A percentile compares a stretch with the other conserved stretches of the same genome.
phyloP scores from a whole-genome alignment of 2,797 vertebrate genomes.

The Anisognathus igniventris region DNA sequence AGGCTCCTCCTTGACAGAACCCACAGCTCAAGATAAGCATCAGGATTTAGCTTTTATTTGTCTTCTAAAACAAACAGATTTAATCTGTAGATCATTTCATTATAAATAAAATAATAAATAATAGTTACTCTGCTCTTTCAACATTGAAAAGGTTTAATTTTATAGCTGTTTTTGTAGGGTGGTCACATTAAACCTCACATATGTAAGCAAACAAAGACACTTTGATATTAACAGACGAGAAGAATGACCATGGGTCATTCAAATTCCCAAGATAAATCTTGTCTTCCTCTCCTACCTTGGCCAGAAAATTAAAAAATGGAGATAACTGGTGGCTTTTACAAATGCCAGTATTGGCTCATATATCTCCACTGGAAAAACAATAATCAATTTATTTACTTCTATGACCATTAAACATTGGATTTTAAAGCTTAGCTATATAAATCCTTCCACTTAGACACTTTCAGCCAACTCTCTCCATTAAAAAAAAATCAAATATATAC shows the following conservation, averaged over 20 bases:
- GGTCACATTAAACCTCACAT: neutral
- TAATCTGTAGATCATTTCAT: neutral
- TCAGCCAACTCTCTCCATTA: neutral
- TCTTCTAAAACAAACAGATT: neutral
- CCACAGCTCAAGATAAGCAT: neutral
- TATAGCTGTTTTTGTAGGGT: neutral
- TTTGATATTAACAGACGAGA: neutral
- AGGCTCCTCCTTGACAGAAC: neutral
- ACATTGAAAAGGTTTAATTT: neutral
- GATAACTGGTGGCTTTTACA: neutral
- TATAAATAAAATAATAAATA: neutral
- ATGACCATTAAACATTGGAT: neutral
- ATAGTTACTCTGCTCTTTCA: neutral
- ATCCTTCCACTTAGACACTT: neutral
- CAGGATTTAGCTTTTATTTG: neutral
- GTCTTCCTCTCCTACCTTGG: neutral
- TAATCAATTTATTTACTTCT: neutral
- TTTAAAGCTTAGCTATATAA: neutral
- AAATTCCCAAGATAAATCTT: neutral
- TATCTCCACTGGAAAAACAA: neutral
- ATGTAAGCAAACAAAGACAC: neutral
- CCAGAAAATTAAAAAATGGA: neutral
- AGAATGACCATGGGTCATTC: neutral
- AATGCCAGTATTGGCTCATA: neutral
- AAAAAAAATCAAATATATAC: neutral